Evolutionary conservation across 2,113 vertebrate genomes (phyloP).

Genomic region (Chlorocebus sabaeus): DNA sequence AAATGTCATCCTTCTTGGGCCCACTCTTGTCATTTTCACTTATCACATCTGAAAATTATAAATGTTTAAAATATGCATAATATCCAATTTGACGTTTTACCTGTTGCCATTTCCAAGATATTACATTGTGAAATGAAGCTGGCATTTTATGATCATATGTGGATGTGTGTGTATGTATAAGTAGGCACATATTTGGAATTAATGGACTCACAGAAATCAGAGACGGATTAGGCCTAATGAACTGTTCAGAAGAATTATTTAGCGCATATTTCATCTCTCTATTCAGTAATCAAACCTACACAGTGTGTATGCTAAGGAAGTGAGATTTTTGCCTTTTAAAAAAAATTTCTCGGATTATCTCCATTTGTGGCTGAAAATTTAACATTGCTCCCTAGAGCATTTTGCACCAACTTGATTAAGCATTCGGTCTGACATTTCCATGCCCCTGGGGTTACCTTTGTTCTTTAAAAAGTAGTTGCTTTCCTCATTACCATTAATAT

Average conservation of each 20-base stretch:
- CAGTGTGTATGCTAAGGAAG: background rate
- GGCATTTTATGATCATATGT: background rate
- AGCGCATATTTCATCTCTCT: conserved; percentile 56
- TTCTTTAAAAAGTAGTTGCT: conserved; percentile 31
- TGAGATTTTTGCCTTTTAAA: background rate
- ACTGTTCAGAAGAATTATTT: conserved; percentile 70
- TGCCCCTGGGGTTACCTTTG: conserved; percentile 26
- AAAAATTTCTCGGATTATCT: background rate
- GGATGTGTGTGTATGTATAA: background rate
- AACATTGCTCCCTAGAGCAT: background rate
- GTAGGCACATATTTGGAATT: conserved; percentile 56
- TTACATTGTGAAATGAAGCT: conserved; percentile 1
- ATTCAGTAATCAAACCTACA: conserved; percentile 49
- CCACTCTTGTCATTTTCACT: background rate
- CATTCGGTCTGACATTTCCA: conserved; percentile 18
- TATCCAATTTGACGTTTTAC: background rate
- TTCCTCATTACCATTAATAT: conserved; percentile 46
- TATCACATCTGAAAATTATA: background rate
- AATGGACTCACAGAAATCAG: conserved; percentile 60
- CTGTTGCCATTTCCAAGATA: conserved; percentile 28
- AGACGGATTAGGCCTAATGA: conserved; percentile 67
- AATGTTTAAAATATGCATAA: background rate
- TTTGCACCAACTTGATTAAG: conserved; percentile 49
- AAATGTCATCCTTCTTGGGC: conserved; percentile 27
- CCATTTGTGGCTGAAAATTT: conserved; percentile 12